These are phyloP conservation scores for Saturnia japonica DNA, from an alignment of 2,888 invertebrate species.

Conservation along the genomic window DNA sequence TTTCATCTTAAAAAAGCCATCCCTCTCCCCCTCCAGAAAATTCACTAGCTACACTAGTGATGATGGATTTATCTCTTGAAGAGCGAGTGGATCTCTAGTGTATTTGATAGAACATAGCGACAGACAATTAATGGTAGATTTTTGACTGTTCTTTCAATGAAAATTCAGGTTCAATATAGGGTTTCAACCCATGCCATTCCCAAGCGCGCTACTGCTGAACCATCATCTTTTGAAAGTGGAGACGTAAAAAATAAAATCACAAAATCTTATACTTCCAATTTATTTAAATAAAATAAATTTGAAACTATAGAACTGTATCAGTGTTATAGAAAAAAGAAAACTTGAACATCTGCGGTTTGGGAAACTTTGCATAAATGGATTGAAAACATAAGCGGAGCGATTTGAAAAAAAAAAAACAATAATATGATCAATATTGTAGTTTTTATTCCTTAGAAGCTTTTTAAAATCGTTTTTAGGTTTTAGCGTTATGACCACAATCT, in stretches of 20 bases:
- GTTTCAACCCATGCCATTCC: too few relatives aligned
- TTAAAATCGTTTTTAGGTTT: too few relatives aligned
- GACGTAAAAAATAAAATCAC: not conserved
- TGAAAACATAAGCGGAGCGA: constrained; percentile 3
- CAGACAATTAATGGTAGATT: not conserved
- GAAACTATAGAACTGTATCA: not conserved
- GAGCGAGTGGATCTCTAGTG: not conserved
- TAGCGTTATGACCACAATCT: too few relatives aligned
- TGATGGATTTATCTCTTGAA: not conserved
- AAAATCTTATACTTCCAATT: not conserved
- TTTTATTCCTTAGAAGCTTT: too few relatives aligned
- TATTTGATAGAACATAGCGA: not conserved
- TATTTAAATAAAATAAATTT: not conserved
- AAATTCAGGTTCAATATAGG: too few relatives aligned
- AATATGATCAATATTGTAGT: too few relatives aligned
- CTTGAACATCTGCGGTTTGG: not conserved
- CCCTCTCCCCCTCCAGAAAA: too few relatives aligned
- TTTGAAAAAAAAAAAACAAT: not conserved
- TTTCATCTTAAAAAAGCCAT: too few relatives aligned
- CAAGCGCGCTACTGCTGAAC: too few relatives aligned
- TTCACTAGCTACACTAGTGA: too few relatives aligned
- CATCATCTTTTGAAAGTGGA: not conserved
- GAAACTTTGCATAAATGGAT: not conserved
- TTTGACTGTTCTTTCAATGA: not conserved
- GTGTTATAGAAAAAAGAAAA: not conserved